Percentiles rank a stretch among this genome's conserved stretches.
These are phyloP conservation scores for Emydura subglobosa DNA, from an alignment of 2,113 vertebrate species.

Conservation along the genomic window DNA sequence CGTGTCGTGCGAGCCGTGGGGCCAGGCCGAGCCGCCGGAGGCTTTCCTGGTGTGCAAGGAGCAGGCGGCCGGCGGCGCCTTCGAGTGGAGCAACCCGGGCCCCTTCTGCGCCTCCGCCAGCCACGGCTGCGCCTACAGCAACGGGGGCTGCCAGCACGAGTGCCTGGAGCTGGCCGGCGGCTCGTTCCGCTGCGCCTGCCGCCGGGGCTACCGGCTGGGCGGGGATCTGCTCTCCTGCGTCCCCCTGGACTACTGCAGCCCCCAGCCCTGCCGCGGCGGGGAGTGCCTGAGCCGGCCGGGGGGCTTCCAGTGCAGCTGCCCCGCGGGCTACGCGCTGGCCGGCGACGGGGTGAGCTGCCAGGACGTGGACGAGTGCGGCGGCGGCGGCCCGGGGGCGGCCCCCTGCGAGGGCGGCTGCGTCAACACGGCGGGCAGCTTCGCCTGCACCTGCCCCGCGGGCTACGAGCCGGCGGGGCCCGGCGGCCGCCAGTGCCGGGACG, in stretches of 20 bases:
- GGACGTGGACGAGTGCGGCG: constrained; percentile 69
- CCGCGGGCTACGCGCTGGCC: constrained; percentile 3
- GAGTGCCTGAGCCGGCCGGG: neutral
- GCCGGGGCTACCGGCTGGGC: constrained; percentile 65
- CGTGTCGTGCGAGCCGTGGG: constrained; percentile 26
- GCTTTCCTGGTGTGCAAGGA: constrained; percentile 67
- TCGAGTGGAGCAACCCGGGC: constrained; percentile 66
- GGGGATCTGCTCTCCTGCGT: constrained; percentile 74
- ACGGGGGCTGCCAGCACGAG: constrained; percentile 80
- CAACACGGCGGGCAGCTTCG: constrained; percentile 58
- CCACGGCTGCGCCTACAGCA: constrained; percentile 59
- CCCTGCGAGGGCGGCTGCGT: constrained; percentile 62
- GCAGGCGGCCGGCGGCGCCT: neutral
- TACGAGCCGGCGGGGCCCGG: constrained; percentile 12
- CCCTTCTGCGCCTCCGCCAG: constrained; percentile 70
- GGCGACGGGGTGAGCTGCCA: neutral
- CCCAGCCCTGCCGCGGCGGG: constrained; percentile 64
- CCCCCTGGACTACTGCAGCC: constrained; percentile 66
- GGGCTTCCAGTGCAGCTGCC: constrained; percentile 74
- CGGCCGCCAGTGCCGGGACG: constrained; percentile 50
- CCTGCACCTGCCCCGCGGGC: constrained; percentile 62
- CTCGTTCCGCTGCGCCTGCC: constrained; percentile 74
- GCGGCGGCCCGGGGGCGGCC: neutral
- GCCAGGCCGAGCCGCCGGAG: fast-evolving
- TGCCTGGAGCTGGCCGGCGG: constrained; percentile 51